Conservation (phyloP, 2,888 invertebrate species). For the Coecobrya sp. region DNA sequence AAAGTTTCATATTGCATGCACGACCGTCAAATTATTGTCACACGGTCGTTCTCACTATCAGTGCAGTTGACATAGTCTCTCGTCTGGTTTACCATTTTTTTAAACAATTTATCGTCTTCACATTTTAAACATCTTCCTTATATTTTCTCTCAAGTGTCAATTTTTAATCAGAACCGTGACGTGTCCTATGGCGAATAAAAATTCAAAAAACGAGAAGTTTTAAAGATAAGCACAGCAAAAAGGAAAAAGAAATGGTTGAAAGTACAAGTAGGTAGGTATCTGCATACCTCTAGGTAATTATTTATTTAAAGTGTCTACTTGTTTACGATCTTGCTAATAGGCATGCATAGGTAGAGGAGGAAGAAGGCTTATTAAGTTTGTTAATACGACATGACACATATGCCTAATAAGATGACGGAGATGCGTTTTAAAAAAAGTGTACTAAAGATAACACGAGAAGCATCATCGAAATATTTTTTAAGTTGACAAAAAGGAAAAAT, state of each 20-base stretch:
- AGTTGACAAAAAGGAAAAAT: slow-evolving; percentile 4
- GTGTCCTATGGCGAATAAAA: neutral
- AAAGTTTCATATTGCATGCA: neutral
- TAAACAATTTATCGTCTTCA: too few relatives aligned
- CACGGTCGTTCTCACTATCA: slow-evolving; percentile 20
- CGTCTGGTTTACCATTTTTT: too few relatives aligned
- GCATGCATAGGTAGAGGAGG: neutral
- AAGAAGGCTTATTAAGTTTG: neutral
- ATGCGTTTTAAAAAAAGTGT: too few relatives aligned
- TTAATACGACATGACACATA: neutral
- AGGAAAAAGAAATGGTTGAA: neutral
- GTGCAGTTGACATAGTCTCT: neutral
- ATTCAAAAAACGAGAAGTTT: neutral
- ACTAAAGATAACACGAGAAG: neutral
- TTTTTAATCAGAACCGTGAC: neutral
- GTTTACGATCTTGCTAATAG: neutral
- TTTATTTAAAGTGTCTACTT: neutral
- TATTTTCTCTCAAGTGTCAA: neutral
- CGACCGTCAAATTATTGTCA: neutral
- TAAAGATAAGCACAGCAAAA: neutral
- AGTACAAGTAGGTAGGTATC: slow-evolving; percentile 29
- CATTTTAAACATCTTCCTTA: too few relatives aligned
- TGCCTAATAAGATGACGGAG: neutral
- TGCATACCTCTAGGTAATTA: neutral
- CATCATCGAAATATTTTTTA: neutral